Evolutionary conservation across 2,113 vertebrate genomes (phyloP), one percentile per base, ranked within the genome.

Genomic region (Psilopsiagon aymara): DNA sequence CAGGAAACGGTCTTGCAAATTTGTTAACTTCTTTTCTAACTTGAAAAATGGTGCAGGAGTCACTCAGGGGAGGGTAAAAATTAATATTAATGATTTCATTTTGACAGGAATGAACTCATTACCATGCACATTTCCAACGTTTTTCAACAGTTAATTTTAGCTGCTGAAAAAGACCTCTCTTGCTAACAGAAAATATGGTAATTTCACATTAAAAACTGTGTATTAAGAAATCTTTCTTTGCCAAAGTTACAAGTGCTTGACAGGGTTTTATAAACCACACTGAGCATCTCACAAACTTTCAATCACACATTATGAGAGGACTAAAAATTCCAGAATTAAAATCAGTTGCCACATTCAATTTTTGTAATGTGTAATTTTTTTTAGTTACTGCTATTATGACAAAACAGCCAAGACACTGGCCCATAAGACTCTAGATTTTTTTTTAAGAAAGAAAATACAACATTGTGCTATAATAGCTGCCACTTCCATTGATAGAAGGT

Each of bases 101-200:
- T 96, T 97, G 95, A 96, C 90, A 95, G 90, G 88, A 97, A 95
- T 86, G 94, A 95, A 94, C 82, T 96, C 95, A 97, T 94, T 97
- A 95, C 90, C 82, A 95, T 97, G 93, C 95, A 95, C 91, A 93
- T 96, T 96, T 96, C 83, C 95, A 97, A 94, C 96, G 90, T 96
- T 97, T 97, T 94, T 96, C 95, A 96, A 96, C 94, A 97, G 84
- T 97, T 95, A 96, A 97, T 97, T 96, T 97, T 96, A 97, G 94
- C 94, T 97, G 82, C 96, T 91, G 95, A 97, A 97, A 97, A 97
- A 97, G 93, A 88, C 96, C 71, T 96, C 68, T 94, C 75, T 87
- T 92, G 91, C 94, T 97, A 94, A 80, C 93, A 95, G 92, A 97
- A 95, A 96, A 94, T 96, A 96, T 96, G 93, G 92, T 93, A 96